phyloP scores from a whole-genome alignment of 2,888 invertebrate genomes.

The Athalia circularis region DNA sequence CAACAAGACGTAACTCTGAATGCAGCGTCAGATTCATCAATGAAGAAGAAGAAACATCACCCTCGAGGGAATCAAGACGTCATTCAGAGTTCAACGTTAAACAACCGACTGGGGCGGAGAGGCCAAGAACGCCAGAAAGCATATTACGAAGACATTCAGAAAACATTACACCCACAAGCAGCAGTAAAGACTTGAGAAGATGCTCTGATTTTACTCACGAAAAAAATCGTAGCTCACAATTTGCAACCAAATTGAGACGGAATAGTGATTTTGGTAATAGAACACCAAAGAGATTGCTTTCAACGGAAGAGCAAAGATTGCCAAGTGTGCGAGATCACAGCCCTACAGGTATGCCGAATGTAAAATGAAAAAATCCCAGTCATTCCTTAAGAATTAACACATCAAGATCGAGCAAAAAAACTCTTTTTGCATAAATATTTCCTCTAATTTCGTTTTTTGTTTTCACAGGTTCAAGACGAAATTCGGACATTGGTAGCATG shows the following conservation, averaged over 20 bases:
- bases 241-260: conserved; percentile 67
- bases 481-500: conserved; percentile 66
- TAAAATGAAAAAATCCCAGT: background rate
- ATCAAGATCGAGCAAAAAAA: background rate
- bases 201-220: conserved; percentile 69
- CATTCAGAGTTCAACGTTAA: conserved; percentile 53
- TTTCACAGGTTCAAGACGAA: conserved; percentile 66
- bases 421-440: background rate
- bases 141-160: conserved; percentile 66
- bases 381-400: no score
- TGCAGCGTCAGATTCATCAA: conserved; percentile 67
- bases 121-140: conserved; percentile 56
- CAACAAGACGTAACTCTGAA: conserved; percentile 66
- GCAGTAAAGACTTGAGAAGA: conserved; percentile 65
- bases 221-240: conserved; percentile 68
- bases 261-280: conserved; percentile 71
- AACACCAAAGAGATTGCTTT: conserved; percentile 63
- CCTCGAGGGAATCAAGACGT: conserved; percentile 46
- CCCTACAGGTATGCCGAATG: conserved; percentile 57
- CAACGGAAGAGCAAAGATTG: conserved; percentile 60
- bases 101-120: conserved; percentile 55
- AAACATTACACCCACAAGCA: conserved; percentile 63
- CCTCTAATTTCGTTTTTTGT: background rate
- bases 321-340: conserved; percentile 64
- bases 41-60: conserved; percentile 57